Evolutionary conservation across 1,140 invertebrate genomes (phyloP), one percentile per base, ranked within the genome.

Genomic region (Bombus vancouverensis): DNA sequence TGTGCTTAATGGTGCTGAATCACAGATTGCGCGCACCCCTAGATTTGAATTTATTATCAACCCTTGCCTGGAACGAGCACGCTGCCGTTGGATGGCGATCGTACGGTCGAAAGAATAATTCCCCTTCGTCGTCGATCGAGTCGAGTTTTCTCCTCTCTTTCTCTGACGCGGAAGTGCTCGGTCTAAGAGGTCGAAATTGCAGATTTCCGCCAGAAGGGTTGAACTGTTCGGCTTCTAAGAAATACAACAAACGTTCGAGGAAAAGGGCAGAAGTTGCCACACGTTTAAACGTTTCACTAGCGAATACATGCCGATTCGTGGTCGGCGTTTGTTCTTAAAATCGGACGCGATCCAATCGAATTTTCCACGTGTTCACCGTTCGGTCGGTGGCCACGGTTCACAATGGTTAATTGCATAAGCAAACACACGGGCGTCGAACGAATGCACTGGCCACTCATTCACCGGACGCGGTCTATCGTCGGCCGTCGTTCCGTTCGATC

Each of bases 1-100:
- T 94, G 92, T 94, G 94, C 93, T 95, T 95, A 94, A 95, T 95
- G 94, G 94, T 90, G 94, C 93, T 95, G 94, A 95, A 95, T 95
- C 94, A 94, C 94, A 95, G 94, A 95, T 95, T 94, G 94, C 93
- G 91, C 83, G 85, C 92, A 92, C 93, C 93, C 92, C 93, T 94
- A 93, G 93, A 94, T 93, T 93, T 92, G 90, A 93, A 94, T 94
- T 94, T 94, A 94, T 94, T 92, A 92, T 93, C 93, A 93, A 94
- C 93, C 93, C 93, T 94, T 94, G 93, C 91, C 89, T 90, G 91
- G 53, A 66, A 87, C 86, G 88, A 89, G 92, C 87, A 89, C 88
- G 90, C 79, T 81, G 87, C 75, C 80, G 81, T 87, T 77, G 87
- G 88, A 91, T 91, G 85, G 89, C 85, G 86, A 91, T 91, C 88